Base-by-base conservation (phyloP, 1,140 invertebrate species). In the Aradophagus sp. region DNA sequence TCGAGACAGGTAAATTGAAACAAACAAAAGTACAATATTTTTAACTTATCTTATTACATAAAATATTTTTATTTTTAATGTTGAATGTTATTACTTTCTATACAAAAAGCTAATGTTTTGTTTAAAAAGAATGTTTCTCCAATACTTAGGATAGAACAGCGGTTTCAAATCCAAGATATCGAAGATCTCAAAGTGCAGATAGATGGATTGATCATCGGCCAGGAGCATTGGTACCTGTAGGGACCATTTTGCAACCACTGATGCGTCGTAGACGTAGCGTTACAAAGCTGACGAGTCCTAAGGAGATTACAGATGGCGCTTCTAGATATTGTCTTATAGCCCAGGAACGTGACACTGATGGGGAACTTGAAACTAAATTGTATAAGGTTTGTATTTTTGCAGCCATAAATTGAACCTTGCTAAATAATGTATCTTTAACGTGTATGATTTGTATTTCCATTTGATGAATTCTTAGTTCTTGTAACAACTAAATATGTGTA, bases 131-230 rank as follows among this genome's bases (percentile, higher is more conserved):
- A 45, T 42, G 20, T 59, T 42, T 48, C 17, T 15, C 16, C 19
- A 19, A 35, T 39, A 29, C 65, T 34, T 34, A 80, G 71, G 82
- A 85, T 41, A 77, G 75, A 68, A 42, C 77, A 32, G 87, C 90
- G 1, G 88, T 92, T n/a, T 87, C 90, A 0, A 94, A 94, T 80
- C 88, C 89, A 11, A 84, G 93, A 3, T 91, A 95, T 65, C 85
- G 93, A 38, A 86, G 95, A 29, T 95, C 94, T 0, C 88, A 92
- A 26, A 96, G 95, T 5, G 90, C 90, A 5, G 90, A 92, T 66
- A 88, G 91, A 11, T 98, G 97, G 95, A 85, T 99, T 1, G 96
- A 98, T 83, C 97, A 99, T 77, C 89, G 92, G 44, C 92, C 96
- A 1, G 87, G 88, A 23, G 88, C 90, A 73, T 83, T 92, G 1